Evolutionary conservation across 1,140 invertebrate species (phyloP).

Genomic region (Rhyacophila brunnea): DNA sequence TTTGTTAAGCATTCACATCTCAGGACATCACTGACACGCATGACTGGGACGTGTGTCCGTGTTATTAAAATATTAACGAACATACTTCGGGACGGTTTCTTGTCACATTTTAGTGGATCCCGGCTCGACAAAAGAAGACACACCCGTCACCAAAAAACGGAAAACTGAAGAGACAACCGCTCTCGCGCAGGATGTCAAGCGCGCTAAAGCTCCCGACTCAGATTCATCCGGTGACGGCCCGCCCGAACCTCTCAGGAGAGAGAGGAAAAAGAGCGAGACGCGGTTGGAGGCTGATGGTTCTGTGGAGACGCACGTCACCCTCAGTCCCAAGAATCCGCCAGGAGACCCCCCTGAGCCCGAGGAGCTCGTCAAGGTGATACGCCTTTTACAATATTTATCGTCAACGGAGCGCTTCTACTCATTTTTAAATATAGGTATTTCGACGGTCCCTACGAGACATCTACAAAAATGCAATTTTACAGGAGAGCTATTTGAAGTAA

Average conservation of each 20-base stretch:
- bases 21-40: no score
- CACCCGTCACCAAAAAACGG: slow-evolving; percentile 26
- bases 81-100: no score
- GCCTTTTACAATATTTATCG: neutral
- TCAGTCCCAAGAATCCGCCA: slow-evolving; percentile 74
- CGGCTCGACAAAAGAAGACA: no score
- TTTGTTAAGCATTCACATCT: no score
- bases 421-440: no score
- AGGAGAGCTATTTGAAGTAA: no score
- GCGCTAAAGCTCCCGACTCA: slow-evolving; percentile 12
- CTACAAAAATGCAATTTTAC: no score
- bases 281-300: slow-evolving; percentile 65
- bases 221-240: neutral
- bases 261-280: slow-evolving; percentile 44
- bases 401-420: neutral
- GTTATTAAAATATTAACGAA: no score
- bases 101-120: no score
- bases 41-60: no score
- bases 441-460: no score
- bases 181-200: neutral
- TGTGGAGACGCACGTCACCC: slow-evolving; percentile 69
- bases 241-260: slow-evolving; percentile 21
- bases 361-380: slow-evolving; percentile 74
- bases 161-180: slow-evolving; percentile 9
- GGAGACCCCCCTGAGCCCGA: slow-evolving; percentile 88